These are phyloP conservation scores for Drosophila mimetica DNA, from an alignment of 2,888 invertebrate genomes.

Conservation along the genomic window DNA sequence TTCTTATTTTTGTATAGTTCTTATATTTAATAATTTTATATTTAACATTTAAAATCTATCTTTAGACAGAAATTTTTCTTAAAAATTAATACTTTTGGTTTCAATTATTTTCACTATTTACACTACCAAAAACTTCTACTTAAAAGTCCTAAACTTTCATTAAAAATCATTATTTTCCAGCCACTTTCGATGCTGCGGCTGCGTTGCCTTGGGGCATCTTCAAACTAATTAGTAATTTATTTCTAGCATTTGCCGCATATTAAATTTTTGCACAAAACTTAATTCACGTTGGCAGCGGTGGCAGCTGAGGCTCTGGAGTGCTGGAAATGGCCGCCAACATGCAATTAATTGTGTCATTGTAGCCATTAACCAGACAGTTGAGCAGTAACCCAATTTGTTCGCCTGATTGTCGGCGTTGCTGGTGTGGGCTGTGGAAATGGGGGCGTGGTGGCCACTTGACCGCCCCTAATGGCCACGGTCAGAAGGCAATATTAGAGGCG, in stretches of 20 bases:
- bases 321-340: slow-evolving; percentile 52
- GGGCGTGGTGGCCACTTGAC: slow-evolving; percentile 54
- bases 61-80: no score
- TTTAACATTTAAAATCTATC: no score
- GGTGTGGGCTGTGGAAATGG: not conserved
- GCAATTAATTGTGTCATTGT: slow-evolving; percentile 79
- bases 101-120: no score
- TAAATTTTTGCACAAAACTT: slow-evolving; percentile 66
- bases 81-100: not conserved
- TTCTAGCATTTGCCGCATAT: slow-evolving; percentile 63
- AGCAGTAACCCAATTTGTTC: slow-evolving; percentile 79
- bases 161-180: no score
- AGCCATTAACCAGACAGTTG: slow-evolving; percentile 79
- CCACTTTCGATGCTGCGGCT: not conserved
- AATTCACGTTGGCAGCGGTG: slow-evolving; percentile 59
- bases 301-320: slow-evolving; percentile 38
- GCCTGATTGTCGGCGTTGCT: slow-evolving; percentile 63
- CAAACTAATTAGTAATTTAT: slow-evolving; percentile 66
- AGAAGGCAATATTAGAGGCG: slow-evolving; percentile 29
- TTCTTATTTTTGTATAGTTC: not conserved
- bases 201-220: slow-evolving; percentile 6
- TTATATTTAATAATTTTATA: not conserved
- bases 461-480: slow-evolving; percentile 63
- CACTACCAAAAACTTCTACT: no score
- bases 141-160: no score